Evolutionary conservation across 1,140 invertebrate genomes (phyloP).

Genomic region (Spodoptera litura): DNA sequence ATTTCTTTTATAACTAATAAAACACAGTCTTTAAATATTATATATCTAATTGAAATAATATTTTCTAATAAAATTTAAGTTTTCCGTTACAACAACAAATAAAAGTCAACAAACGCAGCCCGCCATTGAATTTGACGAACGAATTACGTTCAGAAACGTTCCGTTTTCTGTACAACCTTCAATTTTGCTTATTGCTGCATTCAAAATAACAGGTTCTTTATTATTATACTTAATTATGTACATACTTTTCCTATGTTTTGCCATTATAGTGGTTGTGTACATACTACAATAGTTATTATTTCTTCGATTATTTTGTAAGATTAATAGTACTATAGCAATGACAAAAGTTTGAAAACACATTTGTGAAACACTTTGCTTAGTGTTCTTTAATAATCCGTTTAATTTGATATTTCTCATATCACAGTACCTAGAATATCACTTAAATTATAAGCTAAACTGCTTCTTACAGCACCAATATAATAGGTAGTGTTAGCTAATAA

Average conservation of each 20-base stretch:
- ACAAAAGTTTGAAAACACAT: too few relatives aligned
- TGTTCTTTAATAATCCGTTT: too few relatives aligned
- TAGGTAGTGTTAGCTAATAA: too few relatives aligned
- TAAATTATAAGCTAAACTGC: background rate
- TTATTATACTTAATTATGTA: background rate
- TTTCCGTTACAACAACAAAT: constrained; percentile 42
- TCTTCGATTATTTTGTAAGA: too few relatives aligned
- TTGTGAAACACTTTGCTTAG: too few relatives aligned
- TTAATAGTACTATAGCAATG: too few relatives aligned
- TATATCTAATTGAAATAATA: constrained; percentile 2
- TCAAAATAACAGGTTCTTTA: background rate
- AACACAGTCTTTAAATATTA: background rate
- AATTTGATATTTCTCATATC: too few relatives aligned
- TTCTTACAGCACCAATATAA: background rate
- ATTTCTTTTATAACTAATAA: background rate
- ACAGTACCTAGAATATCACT: too few relatives aligned
- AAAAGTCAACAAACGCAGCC: constrained; percentile 41
- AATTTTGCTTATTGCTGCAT: background rate
- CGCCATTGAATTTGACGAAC: constrained; percentile 26
- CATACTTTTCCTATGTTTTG: too few relatives aligned
- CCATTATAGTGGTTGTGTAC: too few relatives aligned
- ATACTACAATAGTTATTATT: too few relatives aligned
- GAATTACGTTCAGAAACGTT: constrained; percentile 3
- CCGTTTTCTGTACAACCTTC: background rate
- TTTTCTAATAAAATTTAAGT: constrained; percentile 19